Conservation (phyloP, 2,888 invertebrate species). For the Hirtodrosophila trivittata region DNA sequence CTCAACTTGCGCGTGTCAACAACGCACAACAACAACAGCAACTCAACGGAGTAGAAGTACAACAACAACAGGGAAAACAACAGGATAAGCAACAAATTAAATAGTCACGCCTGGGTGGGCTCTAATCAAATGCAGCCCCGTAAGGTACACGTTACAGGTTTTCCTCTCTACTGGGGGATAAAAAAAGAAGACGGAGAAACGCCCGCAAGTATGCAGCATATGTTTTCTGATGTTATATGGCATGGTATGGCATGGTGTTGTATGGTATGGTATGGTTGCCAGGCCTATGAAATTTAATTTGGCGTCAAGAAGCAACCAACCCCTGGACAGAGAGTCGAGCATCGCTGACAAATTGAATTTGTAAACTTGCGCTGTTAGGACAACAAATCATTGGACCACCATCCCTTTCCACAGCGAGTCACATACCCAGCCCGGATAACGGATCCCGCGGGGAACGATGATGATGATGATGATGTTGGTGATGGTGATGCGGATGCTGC, state of each 20-base stretch:
- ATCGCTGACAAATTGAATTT: conserved; percentile 78
- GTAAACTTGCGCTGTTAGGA: conserved; percentile 66
- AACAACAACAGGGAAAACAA: conserved; percentile 17
- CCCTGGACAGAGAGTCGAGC: conserved; percentile 29
- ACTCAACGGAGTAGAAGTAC: background rate
- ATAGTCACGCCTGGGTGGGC: conserved; percentile 69
- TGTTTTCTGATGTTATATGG: conserved; percentile 34
- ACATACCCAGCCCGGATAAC: conserved; percentile 32
- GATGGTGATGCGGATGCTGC: conserved; percentile 33
- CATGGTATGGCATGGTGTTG: background rate
- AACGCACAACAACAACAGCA: conserved; percentile 42
- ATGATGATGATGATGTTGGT: conserved; percentile 8
- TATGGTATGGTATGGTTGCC: conserved; percentile 41
- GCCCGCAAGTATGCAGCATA: conserved; percentile 61
- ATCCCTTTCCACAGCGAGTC: conserved; percentile 2
- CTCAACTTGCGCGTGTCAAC: conserved; percentile 75
- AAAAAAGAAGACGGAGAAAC: conserved; percentile 2
- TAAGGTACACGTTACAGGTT: conserved; percentile 44
- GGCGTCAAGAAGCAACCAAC: conserved; percentile 27
- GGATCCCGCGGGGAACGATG: background rate
- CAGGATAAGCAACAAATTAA: conserved; percentile 61
- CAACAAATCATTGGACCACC: conserved; percentile 68
- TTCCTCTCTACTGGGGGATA: background rate
- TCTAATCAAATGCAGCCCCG: conserved; percentile 69
- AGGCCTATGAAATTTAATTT: conserved; percentile 71